Base-by-base conservation (phyloP, 2,113 vertebrate genomes). In the Burhinus bistriatus region DNA sequence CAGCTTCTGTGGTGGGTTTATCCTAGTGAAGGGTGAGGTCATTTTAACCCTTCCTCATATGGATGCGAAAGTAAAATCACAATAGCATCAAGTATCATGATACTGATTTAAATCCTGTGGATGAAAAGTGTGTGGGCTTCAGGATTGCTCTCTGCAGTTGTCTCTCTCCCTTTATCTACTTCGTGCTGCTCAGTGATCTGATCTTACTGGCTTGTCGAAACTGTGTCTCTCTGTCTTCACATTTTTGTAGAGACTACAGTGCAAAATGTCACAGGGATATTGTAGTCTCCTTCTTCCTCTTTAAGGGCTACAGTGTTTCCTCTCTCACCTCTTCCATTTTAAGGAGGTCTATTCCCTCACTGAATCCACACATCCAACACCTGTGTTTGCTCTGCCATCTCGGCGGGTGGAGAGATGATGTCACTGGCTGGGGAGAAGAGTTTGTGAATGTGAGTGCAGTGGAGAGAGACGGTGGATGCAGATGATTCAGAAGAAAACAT, bases 51-150 rank as follows among this genome's bases (percentile, higher is more conserved):
- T 88, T 75, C 38, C 12, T 42, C 20, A 11, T 52, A 34, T 19
- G 34, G 38, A 61, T 88, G 26, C 29, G 72, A 12, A 78, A 82
- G 23, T 51, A 72, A 90, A 92, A 93, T 88, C 66, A 61, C 40
- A 69, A 21, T 76, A 79, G 29, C 4, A 2, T 82, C 66, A 62
- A 40, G 29, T 75, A 22, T 70, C 30, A 22, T 49, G 45, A 58
- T 91, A 52, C 52, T 49, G 72, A 64, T 75, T 40, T 80, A 84
- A 80, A 75, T 23, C 15, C 38, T 75, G 14, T 83, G 29, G 20
- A 65, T 79, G 22, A 66, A 65, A 93, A 65, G 14, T 11, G 10
- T 25, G 29, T 44, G 51, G 36, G 21, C 70, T 91, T 87, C 68
- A 89, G 77, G 47, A 72, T 9, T 18, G 59, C 52, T 62, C 88